These are phyloP conservation scores for Venustaconcha ellipsiformis DNA, from an alignment of 1,140 invertebrate species.

Conservation along the genomic window DNA sequence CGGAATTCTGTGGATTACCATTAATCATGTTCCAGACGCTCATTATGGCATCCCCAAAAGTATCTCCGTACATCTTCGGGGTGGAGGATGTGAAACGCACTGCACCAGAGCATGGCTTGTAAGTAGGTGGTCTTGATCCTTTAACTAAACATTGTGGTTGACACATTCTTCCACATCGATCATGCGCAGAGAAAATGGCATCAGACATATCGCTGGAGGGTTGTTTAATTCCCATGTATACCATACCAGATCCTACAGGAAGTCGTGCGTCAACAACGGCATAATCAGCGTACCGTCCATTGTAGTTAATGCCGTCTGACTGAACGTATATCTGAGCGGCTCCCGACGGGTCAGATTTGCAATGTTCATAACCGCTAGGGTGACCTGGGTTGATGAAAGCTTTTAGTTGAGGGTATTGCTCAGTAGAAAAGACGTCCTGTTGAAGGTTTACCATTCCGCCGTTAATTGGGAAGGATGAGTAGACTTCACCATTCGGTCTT, in stretches of 20 bases:
- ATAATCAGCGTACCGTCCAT: slow-evolving; percentile 11
- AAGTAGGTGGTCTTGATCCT: not conserved
- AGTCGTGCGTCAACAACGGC: slow-evolving; percentile 4
- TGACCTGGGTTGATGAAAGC: too few relatives aligned
- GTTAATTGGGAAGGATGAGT: too few relatives aligned
- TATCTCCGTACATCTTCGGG: slow-evolving; percentile 2
- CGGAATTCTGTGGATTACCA: too few relatives aligned
- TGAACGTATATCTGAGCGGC: slow-evolving; percentile 1
- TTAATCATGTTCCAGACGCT: not conserved
- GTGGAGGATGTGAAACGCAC: slow-evolving; percentile 4
- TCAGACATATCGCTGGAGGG: slow-evolving; percentile 1
- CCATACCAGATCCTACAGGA: not conserved
- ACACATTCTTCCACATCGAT: slow-evolving; percentile 24
- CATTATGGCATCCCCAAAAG: slow-evolving; percentile 12
- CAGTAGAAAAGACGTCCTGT: too few relatives aligned
- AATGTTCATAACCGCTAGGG: not conserved
- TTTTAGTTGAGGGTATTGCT: too few relatives aligned
- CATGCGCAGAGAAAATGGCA: slow-evolving; percentile 12
- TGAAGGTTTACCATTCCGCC: too few relatives aligned
- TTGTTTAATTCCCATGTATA: slow-evolving; percentile 10
- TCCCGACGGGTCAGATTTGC: not conserved
- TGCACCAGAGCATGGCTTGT: slow-evolving; percentile 11
- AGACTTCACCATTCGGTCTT: too few relatives aligned
- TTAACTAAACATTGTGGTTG: slow-evolving; percentile 4
- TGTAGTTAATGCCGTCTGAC: slow-evolving; percentile 14